These are phyloP conservation scores for Coregonus ussuriensis DNA, from an alignment of 2,797 vertebrate species.

Conservation along the genomic window DNA sequence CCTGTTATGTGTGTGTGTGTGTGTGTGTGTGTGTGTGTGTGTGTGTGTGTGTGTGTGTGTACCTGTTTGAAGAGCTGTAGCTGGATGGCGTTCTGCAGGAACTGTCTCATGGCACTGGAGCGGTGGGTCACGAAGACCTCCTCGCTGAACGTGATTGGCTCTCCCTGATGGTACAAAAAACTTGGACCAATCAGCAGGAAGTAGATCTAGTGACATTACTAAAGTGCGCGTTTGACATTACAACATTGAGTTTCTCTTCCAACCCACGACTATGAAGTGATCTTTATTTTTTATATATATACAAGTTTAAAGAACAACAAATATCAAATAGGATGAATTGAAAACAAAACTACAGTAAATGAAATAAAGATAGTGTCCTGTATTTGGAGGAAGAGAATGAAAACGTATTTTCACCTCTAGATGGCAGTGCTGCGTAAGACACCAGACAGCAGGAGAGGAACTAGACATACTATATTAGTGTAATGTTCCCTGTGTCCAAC, in stretches of 20 bases:
- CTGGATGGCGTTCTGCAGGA: slow-evolving; percentile 95
- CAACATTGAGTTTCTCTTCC: no score
- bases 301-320: neutral
- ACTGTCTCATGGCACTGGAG: slow-evolving; percentile 92
- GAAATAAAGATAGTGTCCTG: neutral
- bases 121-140: slow-evolving; percentile 92
- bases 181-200: neutral
- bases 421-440: slow-evolving; percentile 19
- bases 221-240: neutral
- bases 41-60: neutral
- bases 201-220: neutral
- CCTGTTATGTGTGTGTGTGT: neutral
- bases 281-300: neutral
- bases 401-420: slow-evolving; percentile 11
- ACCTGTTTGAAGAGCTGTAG: slow-evolving; percentile 99
- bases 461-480: neutral
- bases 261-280: neutral
- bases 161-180: slow-evolving; percentile 76
- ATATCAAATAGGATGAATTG: neutral
- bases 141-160: slow-evolving; percentile 94
- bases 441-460: neutral
- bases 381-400: neutral
- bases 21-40: slow-evolving; percentile 1
- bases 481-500: neutral
- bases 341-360: neutral